phyloP scores from a whole-genome alignment of 53 echinoderm and acorn worm species.

The Crossaster papposus region DNA sequence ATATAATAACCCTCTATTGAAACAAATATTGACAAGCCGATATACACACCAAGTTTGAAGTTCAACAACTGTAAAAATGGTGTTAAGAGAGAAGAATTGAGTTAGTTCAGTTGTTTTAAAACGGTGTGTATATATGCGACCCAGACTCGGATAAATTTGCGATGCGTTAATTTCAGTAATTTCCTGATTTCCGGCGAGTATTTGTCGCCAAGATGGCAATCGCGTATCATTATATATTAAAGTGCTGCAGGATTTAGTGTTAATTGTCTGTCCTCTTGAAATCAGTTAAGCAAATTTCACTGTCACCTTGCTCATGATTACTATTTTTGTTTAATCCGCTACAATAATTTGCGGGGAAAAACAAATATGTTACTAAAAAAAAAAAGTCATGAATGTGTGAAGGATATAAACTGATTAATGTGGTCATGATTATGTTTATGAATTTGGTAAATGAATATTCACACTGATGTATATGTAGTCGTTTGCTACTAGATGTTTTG shows the following conservation, averaged over 20 bases:
- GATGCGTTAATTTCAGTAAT: neutral
- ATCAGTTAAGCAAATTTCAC: neutral
- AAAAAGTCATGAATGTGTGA: neutral
- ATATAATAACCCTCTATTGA: neutral
- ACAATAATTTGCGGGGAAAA: neutral
- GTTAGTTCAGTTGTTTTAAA: neutral
- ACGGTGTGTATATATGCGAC: neutral
- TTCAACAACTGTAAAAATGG: constrained; percentile 22
- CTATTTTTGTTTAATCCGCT: neutral
- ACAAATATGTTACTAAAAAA: neutral
- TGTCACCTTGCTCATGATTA: neutral
- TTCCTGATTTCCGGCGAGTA: too few species aligned
- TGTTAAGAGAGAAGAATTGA: neutral
- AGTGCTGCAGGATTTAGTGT: neutral
- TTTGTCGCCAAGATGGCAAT: neutral
- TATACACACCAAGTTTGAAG: neutral
- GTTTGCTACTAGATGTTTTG: neutral
- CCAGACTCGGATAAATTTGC: neutral
- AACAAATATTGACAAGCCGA: neutral
- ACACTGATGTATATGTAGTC: neutral
- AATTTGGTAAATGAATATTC: neutral
- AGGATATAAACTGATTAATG: neutral
- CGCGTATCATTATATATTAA: neutral
- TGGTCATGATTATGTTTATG: constrained; percentile 27
- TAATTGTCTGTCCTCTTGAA: neutral